Evolutionary conservation across 2,113 vertebrate genomes (phyloP).

Genomic region (Sarotherodon lohbergeri): DNA sequence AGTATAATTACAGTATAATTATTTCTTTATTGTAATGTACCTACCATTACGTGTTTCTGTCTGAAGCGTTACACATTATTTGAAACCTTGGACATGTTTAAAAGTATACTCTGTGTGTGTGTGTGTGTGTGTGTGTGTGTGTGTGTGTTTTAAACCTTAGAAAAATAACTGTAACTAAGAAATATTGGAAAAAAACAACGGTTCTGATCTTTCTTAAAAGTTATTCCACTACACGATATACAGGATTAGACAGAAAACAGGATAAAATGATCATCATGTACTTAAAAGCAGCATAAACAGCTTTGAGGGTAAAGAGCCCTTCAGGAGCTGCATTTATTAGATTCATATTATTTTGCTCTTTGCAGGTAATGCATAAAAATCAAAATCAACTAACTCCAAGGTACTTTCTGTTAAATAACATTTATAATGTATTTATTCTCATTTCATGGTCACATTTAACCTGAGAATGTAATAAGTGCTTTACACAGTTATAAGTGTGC

Average conservation of each 20-base stretch:
- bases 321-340: neutral
- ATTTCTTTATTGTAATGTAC: neutral
- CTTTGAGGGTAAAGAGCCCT: rapidly evolving
- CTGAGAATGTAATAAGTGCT: rapidly evolving
- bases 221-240: rapidly evolving
- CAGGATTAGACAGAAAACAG: neutral
- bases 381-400: neutral
- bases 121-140: too few relatives aligned
- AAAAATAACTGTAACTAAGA: neutral
- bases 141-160: too few relatives aligned
- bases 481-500: neutral
- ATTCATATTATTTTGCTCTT: neutral
- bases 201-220: neutral
- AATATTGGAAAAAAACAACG: neutral
- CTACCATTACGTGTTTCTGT: neutral
- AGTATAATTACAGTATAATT: neutral
- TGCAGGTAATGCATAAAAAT: neutral
- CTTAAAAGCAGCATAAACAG: neutral
- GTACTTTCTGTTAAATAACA: neutral
- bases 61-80: neutral
- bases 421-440: neutral
- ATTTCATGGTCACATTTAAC: neutral
- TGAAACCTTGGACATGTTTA: neutral
- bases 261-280: rapidly evolving
- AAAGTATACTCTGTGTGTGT: neutral